Percentiles rank a stretch among this genome's conserved stretches.
Evolutionary conservation across 2,888 invertebrate genomes (phyloP).

Genomic region (Rhingia campestris): DNA sequence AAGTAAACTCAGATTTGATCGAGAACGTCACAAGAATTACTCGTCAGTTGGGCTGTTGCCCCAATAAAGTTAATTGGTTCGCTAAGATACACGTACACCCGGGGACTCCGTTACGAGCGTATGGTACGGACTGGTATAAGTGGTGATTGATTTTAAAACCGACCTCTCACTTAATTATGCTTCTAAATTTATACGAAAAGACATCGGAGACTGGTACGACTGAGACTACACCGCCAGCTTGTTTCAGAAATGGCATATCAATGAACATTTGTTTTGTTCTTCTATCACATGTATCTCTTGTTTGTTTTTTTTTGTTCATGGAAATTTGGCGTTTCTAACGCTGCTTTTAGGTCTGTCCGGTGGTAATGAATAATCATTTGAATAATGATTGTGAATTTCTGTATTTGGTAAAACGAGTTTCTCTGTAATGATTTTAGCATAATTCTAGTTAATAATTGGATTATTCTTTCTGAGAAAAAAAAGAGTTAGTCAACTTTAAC

Average conservation of each 20-base stretch:
- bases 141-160: conserved; percentile 63
- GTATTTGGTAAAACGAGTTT: conserved; percentile 38
- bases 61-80: conserved; percentile 63
- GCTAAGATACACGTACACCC: conserved; percentile 38
- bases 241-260: conserved; percentile 53
- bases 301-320: conserved; percentile 61
- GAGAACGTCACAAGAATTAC: conserved; percentile 33
- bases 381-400: conserved; percentile 14
- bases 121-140: conserved; percentile 66
- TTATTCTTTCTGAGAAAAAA: conserved; percentile 5
- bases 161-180: conserved; percentile 66
- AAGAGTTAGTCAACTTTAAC: not conserved
- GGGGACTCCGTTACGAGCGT: conserved; percentile 26
- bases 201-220: conserved; percentile 74
- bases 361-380: conserved; percentile 21
- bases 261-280: conserved; percentile 61
- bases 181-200: conserved; percentile 71
- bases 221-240: conserved; percentile 39
- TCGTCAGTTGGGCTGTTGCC: conserved; percentile 48
- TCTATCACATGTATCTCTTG: conserved; percentile 32
- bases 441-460: conserved; percentile 22
- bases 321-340: conserved; percentile 49
- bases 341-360: conserved; percentile 14
- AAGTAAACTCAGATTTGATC: conserved; percentile 22
- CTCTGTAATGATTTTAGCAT: conserved; percentile 22